phyloP scores from a whole-genome alignment of 2,797 vertebrate genomes.

The Spheniscus humboldti region DNA sequence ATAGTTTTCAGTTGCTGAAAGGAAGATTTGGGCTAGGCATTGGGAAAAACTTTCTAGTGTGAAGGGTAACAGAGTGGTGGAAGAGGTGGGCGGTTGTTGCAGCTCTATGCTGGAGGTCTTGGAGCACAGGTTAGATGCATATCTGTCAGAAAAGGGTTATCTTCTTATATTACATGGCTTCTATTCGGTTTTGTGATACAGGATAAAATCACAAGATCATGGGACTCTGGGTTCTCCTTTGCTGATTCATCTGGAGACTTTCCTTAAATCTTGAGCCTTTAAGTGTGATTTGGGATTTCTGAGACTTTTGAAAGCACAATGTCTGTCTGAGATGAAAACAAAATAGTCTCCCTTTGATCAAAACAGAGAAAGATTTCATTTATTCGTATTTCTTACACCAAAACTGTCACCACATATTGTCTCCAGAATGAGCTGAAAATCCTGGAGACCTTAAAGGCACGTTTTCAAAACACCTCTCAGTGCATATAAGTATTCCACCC shows the following conservation, averaged over 20 bases:
- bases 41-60: background rate
- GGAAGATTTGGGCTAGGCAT: background rate
- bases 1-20: background rate
- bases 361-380: background rate
- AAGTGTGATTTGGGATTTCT: background rate
- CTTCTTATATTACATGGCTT: background rate
- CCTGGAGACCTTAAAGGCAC: background rate
- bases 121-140: fast-evolving
- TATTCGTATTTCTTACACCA: background rate
- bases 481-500: fast-evolving
- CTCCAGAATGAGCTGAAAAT: background rate
- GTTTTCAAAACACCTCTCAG: background rate
- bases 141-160: background rate
- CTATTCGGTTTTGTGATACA: fast-evolving
- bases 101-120: background rate
- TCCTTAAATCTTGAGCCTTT: background rate
- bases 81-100: fast-evolving
- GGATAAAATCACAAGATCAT: background rate
- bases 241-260: background rate
- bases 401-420: background rate
- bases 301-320: background rate
- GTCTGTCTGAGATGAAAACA: background rate
- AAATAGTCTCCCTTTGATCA: background rate
- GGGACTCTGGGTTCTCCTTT: background rate
- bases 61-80: background rate